A percentile compares a stretch with the other conserved stretches of the same genome.
Evolutionary conservation across 1,140 invertebrate species (phyloP).

Genomic region (Pseudoatta argentina): DNA sequence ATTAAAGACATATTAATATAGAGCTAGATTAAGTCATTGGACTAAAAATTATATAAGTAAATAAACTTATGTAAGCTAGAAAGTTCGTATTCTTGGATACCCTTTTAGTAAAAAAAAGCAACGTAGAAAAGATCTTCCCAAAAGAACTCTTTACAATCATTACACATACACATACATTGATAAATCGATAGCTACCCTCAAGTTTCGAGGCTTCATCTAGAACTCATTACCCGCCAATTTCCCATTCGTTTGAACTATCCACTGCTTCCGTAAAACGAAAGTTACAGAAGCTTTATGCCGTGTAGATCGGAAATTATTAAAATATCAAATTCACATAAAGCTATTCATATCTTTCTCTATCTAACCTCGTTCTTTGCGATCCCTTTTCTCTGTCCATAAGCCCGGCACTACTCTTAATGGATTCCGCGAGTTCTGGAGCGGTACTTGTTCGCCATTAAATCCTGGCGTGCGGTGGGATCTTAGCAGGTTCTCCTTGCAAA

Average conservation of each 20-base stretch:
- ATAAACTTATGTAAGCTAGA: constrained; percentile 4
- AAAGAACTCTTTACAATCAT: constrained; percentile 1
- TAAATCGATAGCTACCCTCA: constrained; percentile 38
- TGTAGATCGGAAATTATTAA: constrained; percentile 45
- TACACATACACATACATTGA: constrained; percentile 12
- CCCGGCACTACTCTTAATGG: constrained; percentile 41
- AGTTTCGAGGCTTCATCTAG: constrained; percentile 23
- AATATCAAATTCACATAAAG: constrained; percentile 58
- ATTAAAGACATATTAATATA: background rate
- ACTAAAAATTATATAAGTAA: background rate
- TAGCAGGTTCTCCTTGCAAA: constrained; percentile 39
- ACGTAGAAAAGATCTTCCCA: background rate
- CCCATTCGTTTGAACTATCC: constrained; percentile 18
- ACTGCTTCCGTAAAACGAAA: constrained; percentile 33
- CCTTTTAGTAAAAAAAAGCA: constrained; percentile 22
- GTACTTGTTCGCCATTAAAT: constrained; percentile 59
- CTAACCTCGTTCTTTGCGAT: background rate
- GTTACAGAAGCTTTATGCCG: background rate
- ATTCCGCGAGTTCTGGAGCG: constrained; percentile 50
- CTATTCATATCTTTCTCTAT: constrained; percentile 33
- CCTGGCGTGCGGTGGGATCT: constrained; percentile 45
- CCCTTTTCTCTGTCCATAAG: constrained; percentile 20
- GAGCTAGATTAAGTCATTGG: background rate
- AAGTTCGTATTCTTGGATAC: background rate
- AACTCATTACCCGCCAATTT: constrained; percentile 48